Evolutionary conservation across 2,113 vertebrate genomes (phyloP).

Genomic region (Nycticebus coucang): DNA sequence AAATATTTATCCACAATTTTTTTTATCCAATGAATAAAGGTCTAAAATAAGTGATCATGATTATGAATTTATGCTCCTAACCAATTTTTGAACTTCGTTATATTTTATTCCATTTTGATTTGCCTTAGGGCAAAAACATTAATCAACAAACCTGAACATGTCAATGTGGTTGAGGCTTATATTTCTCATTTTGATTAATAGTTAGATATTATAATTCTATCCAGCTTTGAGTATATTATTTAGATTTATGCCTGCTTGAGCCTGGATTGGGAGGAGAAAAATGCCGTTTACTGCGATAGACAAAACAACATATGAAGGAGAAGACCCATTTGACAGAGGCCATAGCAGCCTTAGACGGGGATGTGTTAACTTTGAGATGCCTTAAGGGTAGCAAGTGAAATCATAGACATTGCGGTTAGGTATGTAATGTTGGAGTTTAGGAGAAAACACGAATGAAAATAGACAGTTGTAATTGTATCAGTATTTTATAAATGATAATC

Average conservation of each 20-base stretch:
- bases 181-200: slow-evolving; percentile 3
- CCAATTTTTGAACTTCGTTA: not conserved
- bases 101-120: not conserved
- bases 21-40: not conserved
- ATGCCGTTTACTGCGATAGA: not conserved
- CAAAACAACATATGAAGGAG: not conserved
- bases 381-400: not conserved
- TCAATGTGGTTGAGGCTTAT: not conserved
- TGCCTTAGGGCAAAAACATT: not conserved
- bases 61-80: not conserved
- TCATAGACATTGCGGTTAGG: not conserved
- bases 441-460: not conserved
- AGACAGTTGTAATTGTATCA: not conserved
- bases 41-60: not conserved
- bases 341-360: not conserved
- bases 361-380: not conserved
- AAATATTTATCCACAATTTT: not conserved
- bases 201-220: not conserved
- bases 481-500: not conserved
- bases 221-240: not conserved
- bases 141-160: not conserved
- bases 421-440: not conserved
- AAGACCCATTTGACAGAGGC: not conserved
- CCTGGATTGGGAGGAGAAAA: not conserved
- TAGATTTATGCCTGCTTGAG: not conserved